Conservation (phyloP, 2,888 invertebrate genomes). For the Synanthedon myopaeformis region DNA sequence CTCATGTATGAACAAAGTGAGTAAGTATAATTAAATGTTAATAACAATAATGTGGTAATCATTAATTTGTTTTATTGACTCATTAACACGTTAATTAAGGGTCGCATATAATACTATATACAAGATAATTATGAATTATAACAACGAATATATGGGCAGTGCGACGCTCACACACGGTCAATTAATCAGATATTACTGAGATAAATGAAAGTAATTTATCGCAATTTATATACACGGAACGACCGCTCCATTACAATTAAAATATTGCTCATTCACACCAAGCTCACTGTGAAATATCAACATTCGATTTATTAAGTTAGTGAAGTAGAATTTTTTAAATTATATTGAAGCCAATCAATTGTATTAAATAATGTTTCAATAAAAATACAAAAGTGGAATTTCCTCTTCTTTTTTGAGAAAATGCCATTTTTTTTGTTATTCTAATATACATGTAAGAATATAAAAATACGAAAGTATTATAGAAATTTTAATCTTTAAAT, state of each 20-base stretch:
- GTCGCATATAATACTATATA: too few relatives aligned
- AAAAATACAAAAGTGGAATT: too few relatives aligned
- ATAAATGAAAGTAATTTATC: constrained; percentile 60
- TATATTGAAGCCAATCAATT: too few relatives aligned
- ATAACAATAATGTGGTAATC: not conserved
- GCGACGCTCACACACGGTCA: constrained; percentile 33
- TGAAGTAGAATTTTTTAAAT: too few relatives aligned
- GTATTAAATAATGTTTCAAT: too few relatives aligned
- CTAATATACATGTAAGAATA: too few relatives aligned
- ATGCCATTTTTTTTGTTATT: too few relatives aligned
- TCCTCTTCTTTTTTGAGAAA: too few relatives aligned
- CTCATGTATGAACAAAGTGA: constrained; percentile 32
- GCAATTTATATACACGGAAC: constrained; percentile 34
- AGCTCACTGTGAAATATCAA: constrained; percentile 11
- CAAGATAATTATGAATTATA: not conserved
- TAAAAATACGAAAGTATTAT: too few relatives aligned
- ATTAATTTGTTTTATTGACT: too few relatives aligned
- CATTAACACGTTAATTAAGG: too few relatives aligned
- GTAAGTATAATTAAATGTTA: not conserved
- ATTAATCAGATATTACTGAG: constrained; percentile 46
- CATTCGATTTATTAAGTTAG: constrained; percentile 5
- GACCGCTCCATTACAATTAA: constrained; percentile 51
- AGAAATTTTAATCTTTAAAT: too few relatives aligned
- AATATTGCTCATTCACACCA: constrained; percentile 47
- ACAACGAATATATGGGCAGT: not conserved